Evolutionary conservation across 2,888 invertebrate species (phyloP).

Genomic region (Ochropacha duplaris): DNA sequence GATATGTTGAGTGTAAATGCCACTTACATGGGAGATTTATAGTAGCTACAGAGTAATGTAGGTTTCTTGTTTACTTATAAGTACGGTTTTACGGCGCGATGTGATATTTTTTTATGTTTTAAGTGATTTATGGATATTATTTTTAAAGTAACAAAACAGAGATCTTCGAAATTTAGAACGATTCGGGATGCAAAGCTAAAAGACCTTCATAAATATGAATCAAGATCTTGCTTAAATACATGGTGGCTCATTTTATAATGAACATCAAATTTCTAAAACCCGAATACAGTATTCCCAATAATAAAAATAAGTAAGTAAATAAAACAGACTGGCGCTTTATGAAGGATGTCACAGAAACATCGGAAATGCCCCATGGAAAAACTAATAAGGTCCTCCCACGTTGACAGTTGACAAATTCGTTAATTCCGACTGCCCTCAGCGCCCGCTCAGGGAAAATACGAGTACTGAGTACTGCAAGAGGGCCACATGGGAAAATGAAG

Average conservation of each 20-base stretch:
- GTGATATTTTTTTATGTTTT: conserved; percentile 1
- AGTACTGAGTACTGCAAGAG: conserved; percentile 10
- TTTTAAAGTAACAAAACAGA: not conserved
- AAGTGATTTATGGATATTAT: not conserved
- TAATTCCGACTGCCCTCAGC: conserved; percentile 56
- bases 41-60: conserved; percentile 44
- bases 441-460: conserved; percentile 21
- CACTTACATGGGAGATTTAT: conserved; percentile 76
- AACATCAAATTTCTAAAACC: too few species aligned
- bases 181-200: not conserved
- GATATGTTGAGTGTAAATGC: conserved; percentile 77
- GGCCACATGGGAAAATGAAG: conserved; percentile 46
- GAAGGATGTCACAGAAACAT: conserved; percentile 34
- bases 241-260: too few species aligned
- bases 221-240: too few species aligned
- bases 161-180: not conserved
- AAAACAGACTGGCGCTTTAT: too few species aligned
- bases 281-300: too few species aligned
- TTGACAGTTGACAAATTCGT: conserved; percentile 81
- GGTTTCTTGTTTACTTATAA: conserved; percentile 27
- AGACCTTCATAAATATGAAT: too few species aligned
- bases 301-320: too few species aligned
- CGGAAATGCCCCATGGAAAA: conserved; percentile 55
- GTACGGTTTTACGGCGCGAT: conserved; percentile 3
- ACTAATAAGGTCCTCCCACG: conserved; percentile 69